Percentiles rank a stretch among this genome's conserved stretches.
Conservation (phyloP, 2,113 vertebrate species). For the Gymnobelideus leadbeateri region DNA sequence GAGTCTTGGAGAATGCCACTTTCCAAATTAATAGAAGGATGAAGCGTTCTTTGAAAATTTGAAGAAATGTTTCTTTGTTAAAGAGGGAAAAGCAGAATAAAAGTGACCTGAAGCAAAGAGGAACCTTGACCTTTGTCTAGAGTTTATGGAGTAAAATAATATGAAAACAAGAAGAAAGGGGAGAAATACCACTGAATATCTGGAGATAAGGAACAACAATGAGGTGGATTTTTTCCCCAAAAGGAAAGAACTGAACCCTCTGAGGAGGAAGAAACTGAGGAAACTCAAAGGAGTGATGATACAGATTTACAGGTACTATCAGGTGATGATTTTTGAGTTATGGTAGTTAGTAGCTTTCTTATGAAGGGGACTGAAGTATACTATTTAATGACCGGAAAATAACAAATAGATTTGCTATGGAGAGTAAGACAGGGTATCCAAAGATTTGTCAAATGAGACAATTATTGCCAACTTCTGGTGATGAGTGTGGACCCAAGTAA, state of each 20-base stretch:
- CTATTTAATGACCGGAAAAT: not conserved
- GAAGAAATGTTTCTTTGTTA: not conserved
- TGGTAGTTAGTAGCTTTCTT: not conserved
- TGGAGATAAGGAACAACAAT: not conserved
- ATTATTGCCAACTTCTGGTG: not conserved
- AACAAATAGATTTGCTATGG: not conserved
- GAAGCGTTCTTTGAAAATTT: not conserved
- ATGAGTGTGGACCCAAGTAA: not conserved
- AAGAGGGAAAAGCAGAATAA: not conserved
- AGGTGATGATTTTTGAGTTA: not conserved
- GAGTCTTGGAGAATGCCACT: not conserved
- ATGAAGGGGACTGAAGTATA: not conserved
- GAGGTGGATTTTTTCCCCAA: not conserved
- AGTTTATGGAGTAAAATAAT: not conserved
- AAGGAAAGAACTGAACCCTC: not conserved
- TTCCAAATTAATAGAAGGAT: not conserved
- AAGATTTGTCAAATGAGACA: not conserved
- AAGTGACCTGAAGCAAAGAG: not conserved
- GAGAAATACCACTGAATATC: not conserved
- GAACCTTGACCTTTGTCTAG: not conserved
- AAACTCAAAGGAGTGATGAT: not conserved
- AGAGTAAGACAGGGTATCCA: not conserved
- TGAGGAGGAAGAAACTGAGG: not conserved
- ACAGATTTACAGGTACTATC: not conserved
- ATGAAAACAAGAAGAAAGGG: not conserved